A percentile compares a stretch with the other conserved stretches of the same genome.
Evolutionary conservation across 2,888 invertebrate species (phyloP).

Genomic region (Spilosoma lubricipeda): DNA sequence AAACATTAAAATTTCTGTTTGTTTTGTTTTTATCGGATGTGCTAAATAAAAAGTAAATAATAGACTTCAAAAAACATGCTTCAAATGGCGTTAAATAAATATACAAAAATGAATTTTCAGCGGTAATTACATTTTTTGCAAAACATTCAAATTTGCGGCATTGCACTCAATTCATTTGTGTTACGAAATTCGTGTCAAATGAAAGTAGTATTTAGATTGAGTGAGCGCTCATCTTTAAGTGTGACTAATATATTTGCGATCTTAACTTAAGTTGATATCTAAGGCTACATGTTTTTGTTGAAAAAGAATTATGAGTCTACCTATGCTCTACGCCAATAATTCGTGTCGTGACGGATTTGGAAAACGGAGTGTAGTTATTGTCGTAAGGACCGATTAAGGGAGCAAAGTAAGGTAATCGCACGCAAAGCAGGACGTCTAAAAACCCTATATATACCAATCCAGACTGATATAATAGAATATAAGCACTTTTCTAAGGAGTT

Average conservation of each 20-base stretch:
- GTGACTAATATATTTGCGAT: neutral
- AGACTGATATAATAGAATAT: too few species aligned
- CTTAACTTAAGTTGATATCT: neutral
- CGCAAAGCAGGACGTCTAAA: too few species aligned
- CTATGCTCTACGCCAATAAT: too few species aligned
- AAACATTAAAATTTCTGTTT: neutral
- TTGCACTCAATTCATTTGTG: neutral
- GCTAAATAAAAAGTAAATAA: neutral
- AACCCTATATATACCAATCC: too few species aligned
- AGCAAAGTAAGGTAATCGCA: too few species aligned
- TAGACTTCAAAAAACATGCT: neutral
- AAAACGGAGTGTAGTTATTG: too few species aligned
- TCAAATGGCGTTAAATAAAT: neutral
- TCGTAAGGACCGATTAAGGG: too few species aligned
- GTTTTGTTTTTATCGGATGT: neutral
- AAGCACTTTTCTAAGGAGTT: too few species aligned
- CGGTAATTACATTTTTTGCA: neutral
- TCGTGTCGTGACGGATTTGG: too few species aligned
- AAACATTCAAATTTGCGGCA: neutral
- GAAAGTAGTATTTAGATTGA: neutral
- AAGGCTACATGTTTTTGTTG: neutral
- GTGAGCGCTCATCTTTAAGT: neutral
- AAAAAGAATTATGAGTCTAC: neutral
- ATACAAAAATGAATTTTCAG: neutral
- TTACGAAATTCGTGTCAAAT: neutral